A percentile compares a stretch with the other conserved stretches of the same genome.
Evolutionary conservation across 2,888 invertebrate genomes (phyloP).

Genomic region (Hypena proboscidalis): DNA sequence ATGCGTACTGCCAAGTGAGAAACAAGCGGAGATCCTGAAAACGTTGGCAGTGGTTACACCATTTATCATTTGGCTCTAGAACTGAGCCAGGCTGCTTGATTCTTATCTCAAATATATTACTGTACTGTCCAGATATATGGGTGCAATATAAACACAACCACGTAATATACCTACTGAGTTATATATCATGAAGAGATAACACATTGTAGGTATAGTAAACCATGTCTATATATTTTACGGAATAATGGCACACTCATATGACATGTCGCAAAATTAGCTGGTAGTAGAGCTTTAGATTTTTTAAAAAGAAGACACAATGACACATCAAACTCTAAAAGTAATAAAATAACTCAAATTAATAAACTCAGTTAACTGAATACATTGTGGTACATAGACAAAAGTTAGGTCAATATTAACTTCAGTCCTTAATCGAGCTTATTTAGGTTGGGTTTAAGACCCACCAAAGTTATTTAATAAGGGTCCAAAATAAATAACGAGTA

Average conservation of each 20-base stretch:
- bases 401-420: no score
- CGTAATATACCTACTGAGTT: no score
- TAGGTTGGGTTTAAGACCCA: slow-evolving; percentile 42
- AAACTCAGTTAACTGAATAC: background rate
- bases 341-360: no score
- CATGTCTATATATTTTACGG: no score
- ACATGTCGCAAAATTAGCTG: no score
- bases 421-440: no score
- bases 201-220: no score
- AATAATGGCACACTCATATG: no score
- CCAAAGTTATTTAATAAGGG: slow-evolving; percentile 62
- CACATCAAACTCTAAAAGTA: no score
- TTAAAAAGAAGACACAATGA: background rate
- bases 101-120: slow-evolving; percentile 38
- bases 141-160: slow-evolving; percentile 18
- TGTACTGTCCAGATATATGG: slow-evolving; percentile 15
- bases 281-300: no score
- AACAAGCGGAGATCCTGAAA: slow-evolving; percentile 48
- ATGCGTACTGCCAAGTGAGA: slow-evolving; percentile 64
- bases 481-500: slow-evolving; percentile 67
- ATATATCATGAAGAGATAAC: no score
- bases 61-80: slow-evolving; percentile 52
- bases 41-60: slow-evolving; percentile 55
- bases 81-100: slow-evolving; percentile 44
- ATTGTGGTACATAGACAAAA: slow-evolving; percentile 11